phyloP scores from a whole-genome alignment of 2,888 invertebrate species.

The Andrena dorsata region DNA sequence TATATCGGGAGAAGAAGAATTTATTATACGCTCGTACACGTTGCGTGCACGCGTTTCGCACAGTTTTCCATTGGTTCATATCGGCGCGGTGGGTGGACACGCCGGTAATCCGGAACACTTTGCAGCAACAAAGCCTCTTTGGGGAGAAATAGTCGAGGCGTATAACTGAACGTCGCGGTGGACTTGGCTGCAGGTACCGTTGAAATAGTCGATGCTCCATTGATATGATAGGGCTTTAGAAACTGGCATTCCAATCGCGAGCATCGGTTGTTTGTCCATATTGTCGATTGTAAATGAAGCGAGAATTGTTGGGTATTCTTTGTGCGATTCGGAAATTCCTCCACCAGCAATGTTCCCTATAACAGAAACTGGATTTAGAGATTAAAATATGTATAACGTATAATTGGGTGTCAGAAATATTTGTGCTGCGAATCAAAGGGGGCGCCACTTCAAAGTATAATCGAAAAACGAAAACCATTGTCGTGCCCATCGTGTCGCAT shows the following conservation, averaged over 20 bases:
- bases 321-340: background rate
- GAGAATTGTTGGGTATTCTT: background rate
- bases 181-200: background rate
- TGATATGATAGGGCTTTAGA: background rate
- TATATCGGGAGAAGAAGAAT: constrained; percentile 46
- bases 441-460: background rate
- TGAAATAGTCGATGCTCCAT: background rate
- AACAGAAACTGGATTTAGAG: too few species aligned
- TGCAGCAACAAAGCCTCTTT: constrained; percentile 24
- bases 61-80: constrained; percentile 62
- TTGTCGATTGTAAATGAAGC: background rate
- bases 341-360: background rate
- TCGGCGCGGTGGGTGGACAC: constrained; percentile 20
- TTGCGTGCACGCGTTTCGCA: constrained; percentile 36
- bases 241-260: background rate
- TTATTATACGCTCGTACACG: constrained; percentile 45
- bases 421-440: background rate
- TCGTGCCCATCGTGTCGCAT: background rate
- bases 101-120: constrained; percentile 47
- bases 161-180: constrained; percentile 3
- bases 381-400: too few species aligned
- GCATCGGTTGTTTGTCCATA: background rate
- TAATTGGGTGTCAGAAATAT: too few species aligned
- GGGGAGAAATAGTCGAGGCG: background rate
- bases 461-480: background rate